Evolutionary conservation across 2,888 invertebrate species (phyloP), one percentile per base, ranked within the genome.

Genomic region (Cerastoderma edule): DNA sequence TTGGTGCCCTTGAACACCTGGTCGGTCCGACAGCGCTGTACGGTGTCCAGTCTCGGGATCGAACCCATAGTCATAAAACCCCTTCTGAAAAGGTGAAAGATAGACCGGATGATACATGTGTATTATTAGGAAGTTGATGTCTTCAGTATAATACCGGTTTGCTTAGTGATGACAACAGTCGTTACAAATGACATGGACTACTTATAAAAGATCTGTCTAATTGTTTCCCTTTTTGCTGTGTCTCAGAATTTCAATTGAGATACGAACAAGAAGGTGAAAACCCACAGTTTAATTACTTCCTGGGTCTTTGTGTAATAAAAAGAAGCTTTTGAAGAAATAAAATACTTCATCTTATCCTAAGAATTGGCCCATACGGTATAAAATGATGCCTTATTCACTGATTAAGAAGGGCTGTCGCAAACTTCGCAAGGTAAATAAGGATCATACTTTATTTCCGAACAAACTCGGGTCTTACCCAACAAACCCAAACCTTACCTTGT

Each of bases 11-110:
- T 28, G n/a, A 30, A 1, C 13, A 13, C 30, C n/a, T 19, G 56
- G 16, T 22, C 10, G 3, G 56, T 28, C 30, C 56, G 48, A 5
- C 56, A 24, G 27, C 16, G 6, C 10, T 5, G 16, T 56, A 30
- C 8, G 27, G 6, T 28, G 16, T 28, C 30, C 30, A 30, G 22
- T 27, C 28, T 56, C 56, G 10, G 27, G 19, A 16, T 32, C 35
- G 2, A 16, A 13, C 5, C 35, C 57, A 10, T 57, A 57, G 35
- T 57, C 57, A 22, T 57, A 57, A 24, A 57, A 33, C 19, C 57
- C 33, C 35, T 24, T 32, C 57, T 19, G n/a, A 5, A 22, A 19
- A 5, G n/a, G 10, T 48, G n/a, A 19, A n/a, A 6, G n/a, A 19
- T 19, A 39, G 10, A 10, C 39, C 16, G 10, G 39, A 8, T 39